These are phyloP conservation scores for Spinibarbus caldwelli DNA, from an alignment of 2,797 vertebrate genomes.

Conservation along the genomic window DNA sequence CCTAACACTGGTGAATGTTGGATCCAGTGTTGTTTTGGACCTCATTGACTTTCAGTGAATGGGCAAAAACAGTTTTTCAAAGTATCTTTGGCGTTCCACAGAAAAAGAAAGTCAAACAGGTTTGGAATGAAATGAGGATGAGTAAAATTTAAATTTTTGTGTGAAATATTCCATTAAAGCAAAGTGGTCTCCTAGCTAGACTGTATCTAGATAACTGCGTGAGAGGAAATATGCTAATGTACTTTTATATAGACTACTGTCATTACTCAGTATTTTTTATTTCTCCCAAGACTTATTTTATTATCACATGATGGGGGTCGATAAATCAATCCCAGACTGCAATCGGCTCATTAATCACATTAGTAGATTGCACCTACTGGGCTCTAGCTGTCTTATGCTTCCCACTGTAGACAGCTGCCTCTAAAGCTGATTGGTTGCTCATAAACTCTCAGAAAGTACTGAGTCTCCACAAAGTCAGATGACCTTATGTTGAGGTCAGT, in stretches of 20 bases:
- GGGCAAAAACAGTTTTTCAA: neutral
- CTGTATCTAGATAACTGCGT: neutral
- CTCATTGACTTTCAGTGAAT: neutral
- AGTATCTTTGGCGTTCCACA: neutral
- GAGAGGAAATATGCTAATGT: neutral
- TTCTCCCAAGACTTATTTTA: slow-evolving; percentile 34
- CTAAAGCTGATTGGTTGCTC: slow-evolving; percentile 29
- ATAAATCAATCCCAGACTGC: slow-evolving; percentile 39
- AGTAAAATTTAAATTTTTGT: neutral
- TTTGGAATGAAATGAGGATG: neutral
- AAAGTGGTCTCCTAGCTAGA: neutral
- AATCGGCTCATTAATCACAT: slow-evolving; percentile 44
- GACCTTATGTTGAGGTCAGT: neutral
- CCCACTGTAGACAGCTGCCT: slow-evolving; percentile 5
- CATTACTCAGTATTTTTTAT: slow-evolving; percentile 33
- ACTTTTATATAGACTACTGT: slow-evolving; percentile 23
- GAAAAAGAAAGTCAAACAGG: neutral
- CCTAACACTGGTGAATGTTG: neutral
- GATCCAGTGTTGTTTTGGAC: neutral
- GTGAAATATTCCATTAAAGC: neutral
- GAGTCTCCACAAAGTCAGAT: neutral
- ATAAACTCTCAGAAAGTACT: neutral
- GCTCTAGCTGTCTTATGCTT: slow-evolving; percentile 5
- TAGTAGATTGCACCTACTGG: slow-evolving; percentile 31
- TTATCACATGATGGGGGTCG: slow-evolving; percentile 35